These are phyloP conservation scores for Lytechinus variegatus DNA, from an alignment of 35 echinoderm and acorn worm species.

Conservation along the genomic window DNA sequence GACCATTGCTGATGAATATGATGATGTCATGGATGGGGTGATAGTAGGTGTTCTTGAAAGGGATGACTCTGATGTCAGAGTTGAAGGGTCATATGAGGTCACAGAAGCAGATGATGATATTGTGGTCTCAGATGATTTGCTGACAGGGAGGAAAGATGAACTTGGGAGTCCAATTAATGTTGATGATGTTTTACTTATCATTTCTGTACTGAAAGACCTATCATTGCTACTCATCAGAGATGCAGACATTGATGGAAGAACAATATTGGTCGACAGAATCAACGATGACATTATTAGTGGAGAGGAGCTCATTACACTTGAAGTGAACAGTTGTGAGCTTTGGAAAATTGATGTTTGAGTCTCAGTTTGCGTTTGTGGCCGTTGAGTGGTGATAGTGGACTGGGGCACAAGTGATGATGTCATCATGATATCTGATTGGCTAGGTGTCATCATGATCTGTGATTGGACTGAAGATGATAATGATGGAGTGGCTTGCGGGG, in stretches of 20 bases:
- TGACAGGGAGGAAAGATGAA: not conserved
- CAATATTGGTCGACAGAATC: not conserved
- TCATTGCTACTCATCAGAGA: not conserved
- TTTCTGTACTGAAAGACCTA: not conserved
- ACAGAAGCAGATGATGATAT: not conserved
- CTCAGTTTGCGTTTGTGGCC: not conserved
- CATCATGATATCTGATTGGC: not conserved
- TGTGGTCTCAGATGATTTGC: not conserved
- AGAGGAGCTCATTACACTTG: not conserved
- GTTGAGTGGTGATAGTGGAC: not conserved
- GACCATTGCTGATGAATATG: not conserved
- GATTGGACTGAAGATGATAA: not conserved
- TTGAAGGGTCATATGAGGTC: constrained; percentile 32
- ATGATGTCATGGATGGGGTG: not conserved
- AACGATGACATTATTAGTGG: not conserved
- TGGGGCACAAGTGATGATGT: not conserved
- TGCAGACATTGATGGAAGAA: not conserved
- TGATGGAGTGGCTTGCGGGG: not conserved
- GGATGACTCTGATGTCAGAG: not conserved
- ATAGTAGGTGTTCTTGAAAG: not conserved
- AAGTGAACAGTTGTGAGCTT: too few species aligned
- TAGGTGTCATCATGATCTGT: constrained; percentile 10
- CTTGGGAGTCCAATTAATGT: not conserved
- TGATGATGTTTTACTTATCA: not conserved
- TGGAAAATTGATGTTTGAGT: not conserved